Evolutionary conservation across 2,888 invertebrate genomes (phyloP), one percentile per base, ranked within the genome.

Genomic region (Meloe dianella): DNA sequence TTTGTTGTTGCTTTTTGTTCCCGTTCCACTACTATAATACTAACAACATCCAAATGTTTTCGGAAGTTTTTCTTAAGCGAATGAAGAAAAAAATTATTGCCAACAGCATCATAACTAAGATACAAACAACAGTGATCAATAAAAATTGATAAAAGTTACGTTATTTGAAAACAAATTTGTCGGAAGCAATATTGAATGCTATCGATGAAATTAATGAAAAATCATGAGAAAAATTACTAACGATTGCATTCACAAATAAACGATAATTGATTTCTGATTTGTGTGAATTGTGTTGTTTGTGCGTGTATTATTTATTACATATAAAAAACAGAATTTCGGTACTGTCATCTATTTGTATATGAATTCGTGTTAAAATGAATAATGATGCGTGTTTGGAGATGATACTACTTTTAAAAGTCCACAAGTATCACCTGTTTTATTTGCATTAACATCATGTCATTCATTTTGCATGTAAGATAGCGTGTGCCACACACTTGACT

Each of bases 41-140:
- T 35, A 35, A 35, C 35, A 35, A 35, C 30, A 35, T 35, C 41
- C n/a, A n/a, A 41, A 41, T 41, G 41, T n/a, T 41, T 41, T n/a
- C 41, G 41, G 41, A 17, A 41, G 7, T 2, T 35, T 35, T 6
- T 14, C 35, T 35, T 35, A 35, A 35, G 9, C 35, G 12, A 35
- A 14, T 14, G 35, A 14, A 35, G 14, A 35, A 14, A 14, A 14
- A 35, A 4, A 1, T 14, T 10, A 2, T 35, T 10, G 12, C 35
- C 12, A 14, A 14, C 14, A 35, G 35, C 35, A 35, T n/a, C n/a
- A n/a, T 35, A 35, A 35, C 35, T 1, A 12, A 30, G 30, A 30
- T 30, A 8, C 6, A 30, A 35, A 8, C 6, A 30, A 35, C 14
- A 35, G 32, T 32, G 35, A 35, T 35, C 14, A 35, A 35, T 10